phyloP scores from a whole-genome alignment of 2,888 invertebrate genomes.

The Masnerella sp. region DNA sequence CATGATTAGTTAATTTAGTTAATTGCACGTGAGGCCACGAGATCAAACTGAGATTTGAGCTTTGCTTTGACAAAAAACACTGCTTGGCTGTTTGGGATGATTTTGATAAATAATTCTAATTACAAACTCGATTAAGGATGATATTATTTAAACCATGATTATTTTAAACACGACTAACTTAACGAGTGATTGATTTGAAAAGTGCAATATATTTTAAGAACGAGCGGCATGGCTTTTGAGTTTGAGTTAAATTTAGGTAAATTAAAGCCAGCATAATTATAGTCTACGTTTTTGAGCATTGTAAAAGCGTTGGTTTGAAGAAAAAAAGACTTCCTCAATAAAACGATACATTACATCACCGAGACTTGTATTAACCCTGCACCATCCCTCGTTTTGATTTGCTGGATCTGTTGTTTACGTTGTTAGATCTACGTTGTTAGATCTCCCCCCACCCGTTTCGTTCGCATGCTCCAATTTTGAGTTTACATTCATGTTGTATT shows the following conservation, averaged over 20 bases:
- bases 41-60: conserved; percentile 14
- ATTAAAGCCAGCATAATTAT: conserved; percentile 70
- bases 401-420: conserved; percentile 32
- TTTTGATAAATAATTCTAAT: too few relatives aligned
- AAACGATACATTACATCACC: conserved; percentile 66
- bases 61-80: conserved; percentile 37
- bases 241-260: conserved; percentile 67
- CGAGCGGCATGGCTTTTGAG: conserved; percentile 66
- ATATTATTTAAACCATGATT: too few relatives aligned
- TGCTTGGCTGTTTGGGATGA: conserved; percentile 48
- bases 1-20: conserved; percentile 8
- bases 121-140: too few relatives aligned
- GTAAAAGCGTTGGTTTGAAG: conserved; percentile 70
- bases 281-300: conserved; percentile 70
- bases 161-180: too few relatives aligned
- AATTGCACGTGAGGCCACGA: conserved; percentile 38
- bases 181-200: too few relatives aligned
- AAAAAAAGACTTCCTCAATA: conserved; percentile 68
- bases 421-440: conserved; percentile 29
- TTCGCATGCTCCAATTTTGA: neutral
- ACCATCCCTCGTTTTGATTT: conserved; percentile 47
- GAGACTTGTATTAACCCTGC: conserved; percentile 64
- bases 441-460: conserved; percentile 39
- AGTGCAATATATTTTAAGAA: conserved; percentile 44
- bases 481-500: conserved; percentile 60